phyloP scores from a whole-genome alignment of 2,888 invertebrate genomes.

The Beris morrisii region DNA sequence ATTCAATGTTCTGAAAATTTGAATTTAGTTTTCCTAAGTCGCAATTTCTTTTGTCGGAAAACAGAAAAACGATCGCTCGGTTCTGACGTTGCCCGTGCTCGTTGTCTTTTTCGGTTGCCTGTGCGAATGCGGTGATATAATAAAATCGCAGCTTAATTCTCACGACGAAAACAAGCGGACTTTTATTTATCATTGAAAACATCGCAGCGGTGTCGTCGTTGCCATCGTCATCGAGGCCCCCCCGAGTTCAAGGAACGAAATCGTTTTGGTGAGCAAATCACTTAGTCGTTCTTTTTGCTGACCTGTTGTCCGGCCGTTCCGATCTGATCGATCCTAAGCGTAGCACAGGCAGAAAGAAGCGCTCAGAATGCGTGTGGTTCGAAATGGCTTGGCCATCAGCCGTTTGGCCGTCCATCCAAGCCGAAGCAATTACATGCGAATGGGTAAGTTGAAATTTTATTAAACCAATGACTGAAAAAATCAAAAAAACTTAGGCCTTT shows the following conservation, averaged over 20 bases:
- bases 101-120: constrained; percentile 8
- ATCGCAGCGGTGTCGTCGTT: background rate
- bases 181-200: background rate
- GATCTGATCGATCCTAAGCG: background rate
- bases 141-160: background rate
- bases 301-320: constrained; percentile 18
- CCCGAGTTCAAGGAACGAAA: constrained; percentile 13
- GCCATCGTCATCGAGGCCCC: background rate
- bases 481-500: too few species aligned
- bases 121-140: constrained; percentile 20
- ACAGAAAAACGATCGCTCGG: constrained; percentile 9
- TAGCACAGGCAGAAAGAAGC: background rate
- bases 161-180: background rate
- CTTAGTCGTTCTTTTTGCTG: constrained; percentile 1
- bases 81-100: constrained; percentile 15
- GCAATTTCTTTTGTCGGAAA: constrained; percentile 19
- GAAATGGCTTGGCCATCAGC: constrained; percentile 29
- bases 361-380: constrained; percentile 30
- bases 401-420: constrained; percentile 27
- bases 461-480: too few species aligned
- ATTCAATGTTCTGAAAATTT: too few species aligned
- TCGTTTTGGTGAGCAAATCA: background rate
- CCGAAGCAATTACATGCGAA: constrained; percentile 16
- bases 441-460: constrained; percentile 24
- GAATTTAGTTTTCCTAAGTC: constrained; percentile 11